Conservation (phyloP, 2,888 invertebrate species). For the Cyrtodaria siliqua region DNA sequence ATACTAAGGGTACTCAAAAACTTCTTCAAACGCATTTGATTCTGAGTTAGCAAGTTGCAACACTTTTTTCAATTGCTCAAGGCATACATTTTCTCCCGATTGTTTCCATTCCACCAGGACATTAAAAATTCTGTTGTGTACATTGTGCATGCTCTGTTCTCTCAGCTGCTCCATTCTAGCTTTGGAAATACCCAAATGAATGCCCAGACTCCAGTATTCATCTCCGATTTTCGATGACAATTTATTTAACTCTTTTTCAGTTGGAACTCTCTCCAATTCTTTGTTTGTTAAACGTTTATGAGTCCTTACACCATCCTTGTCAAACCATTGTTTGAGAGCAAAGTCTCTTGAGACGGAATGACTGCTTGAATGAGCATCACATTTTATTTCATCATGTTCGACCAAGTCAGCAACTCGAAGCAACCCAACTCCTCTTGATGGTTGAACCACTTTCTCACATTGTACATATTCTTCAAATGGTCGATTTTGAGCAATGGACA, state of each 20-base stretch:
- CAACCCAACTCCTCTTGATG: constrained; percentile 9
- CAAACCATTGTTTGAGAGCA: constrained; percentile 35
- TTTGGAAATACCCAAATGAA: neutral
- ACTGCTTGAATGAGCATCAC: constrained; percentile 20
- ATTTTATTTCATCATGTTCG: constrained; percentile 5
- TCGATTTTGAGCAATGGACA: neutral
- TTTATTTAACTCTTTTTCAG: constrained; percentile 28
- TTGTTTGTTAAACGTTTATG: neutral
- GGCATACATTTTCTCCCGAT: neutral
- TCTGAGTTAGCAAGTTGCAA: too few relatives aligned
- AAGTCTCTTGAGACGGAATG: constrained; percentile 10
- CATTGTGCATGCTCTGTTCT: too few relatives aligned
- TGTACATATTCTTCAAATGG: constrained; percentile 50
- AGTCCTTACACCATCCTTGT: neutral
- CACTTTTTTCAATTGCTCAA: neutral
- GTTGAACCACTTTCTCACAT: constrained; percentile 17
- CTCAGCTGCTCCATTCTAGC: too few relatives aligned
- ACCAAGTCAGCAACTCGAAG: constrained; percentile 28
- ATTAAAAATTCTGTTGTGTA: too few relatives aligned
- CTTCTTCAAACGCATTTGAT: neutral
- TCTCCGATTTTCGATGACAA: constrained; percentile 29
- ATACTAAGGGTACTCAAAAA: too few relatives aligned
- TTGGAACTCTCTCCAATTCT: constrained; percentile 18
- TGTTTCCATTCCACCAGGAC: too few relatives aligned
- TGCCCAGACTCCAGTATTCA: constrained; percentile 26